Evolutionary conservation across 2,888 invertebrate genomes (phyloP).

Genomic region (Melieria crassipennis): DNA sequence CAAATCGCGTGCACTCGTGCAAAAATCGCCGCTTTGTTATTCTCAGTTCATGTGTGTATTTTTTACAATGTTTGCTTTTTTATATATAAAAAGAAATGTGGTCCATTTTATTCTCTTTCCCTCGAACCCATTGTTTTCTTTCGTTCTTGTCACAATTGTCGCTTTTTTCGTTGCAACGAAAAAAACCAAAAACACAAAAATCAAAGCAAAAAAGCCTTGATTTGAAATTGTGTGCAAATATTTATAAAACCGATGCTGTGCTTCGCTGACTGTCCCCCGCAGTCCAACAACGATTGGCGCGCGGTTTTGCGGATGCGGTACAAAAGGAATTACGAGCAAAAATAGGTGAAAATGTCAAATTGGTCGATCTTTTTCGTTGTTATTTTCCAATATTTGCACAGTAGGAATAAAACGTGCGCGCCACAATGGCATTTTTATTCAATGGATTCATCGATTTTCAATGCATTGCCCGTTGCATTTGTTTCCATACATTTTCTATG

Average conservation of each 20-base stretch:
- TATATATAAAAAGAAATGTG: neutral
- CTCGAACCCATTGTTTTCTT: slow-evolving; percentile 31
- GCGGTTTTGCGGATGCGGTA: no score
- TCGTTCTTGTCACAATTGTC: slow-evolving; percentile 5
- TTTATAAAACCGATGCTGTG: slow-evolving; percentile 17
- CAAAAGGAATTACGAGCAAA: neutral
- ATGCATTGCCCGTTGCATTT: no score
- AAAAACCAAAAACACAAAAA: neutral
- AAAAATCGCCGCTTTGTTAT: slow-evolving; percentile 3
- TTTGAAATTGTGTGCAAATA: slow-evolving; percentile 22
- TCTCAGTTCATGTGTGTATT: neutral
- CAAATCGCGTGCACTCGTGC: slow-evolving; percentile 20
- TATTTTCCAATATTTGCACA: no score
- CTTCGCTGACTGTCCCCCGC: neutral
- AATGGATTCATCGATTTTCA: no score
- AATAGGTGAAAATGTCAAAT: slow-evolving; percentile 26
- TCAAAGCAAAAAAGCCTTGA: neutral
- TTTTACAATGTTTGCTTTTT: no score
- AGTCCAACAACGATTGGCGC: neutral
- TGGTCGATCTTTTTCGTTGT: neutral
- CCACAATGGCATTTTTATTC: no score
- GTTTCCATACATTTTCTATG: no score
- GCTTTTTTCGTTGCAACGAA: slow-evolving; percentile 23
- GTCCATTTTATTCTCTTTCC: neutral
- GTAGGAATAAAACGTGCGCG: no score